Conservation (phyloP, 2,888 invertebrate species). For the Gymnosoma rotundatum region DNA sequence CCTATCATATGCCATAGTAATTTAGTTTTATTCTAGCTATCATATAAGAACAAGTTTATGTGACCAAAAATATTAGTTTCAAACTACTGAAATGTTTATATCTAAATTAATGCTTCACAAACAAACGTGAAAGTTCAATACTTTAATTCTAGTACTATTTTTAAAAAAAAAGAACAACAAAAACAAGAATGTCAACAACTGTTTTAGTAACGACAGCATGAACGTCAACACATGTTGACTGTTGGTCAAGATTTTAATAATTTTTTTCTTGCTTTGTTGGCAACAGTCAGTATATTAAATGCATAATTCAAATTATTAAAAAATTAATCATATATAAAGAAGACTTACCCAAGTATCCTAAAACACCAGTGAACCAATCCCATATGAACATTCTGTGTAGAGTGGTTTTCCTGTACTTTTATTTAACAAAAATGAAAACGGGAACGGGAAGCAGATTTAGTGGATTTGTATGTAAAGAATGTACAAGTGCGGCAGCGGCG, state of each 20-base stretch:
- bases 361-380: conserved; percentile 97
- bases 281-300: conserved; percentile 69
- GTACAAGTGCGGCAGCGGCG: conserved; percentile 62
- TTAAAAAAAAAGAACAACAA: no score
- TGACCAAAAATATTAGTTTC: no score
- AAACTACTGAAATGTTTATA: no score
- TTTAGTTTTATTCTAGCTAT: no score
- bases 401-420: conserved; percentile 55
- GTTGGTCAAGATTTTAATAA: background rate
- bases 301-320: conserved; percentile 30
- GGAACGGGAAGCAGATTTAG: conserved; percentile 41
- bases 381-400: conserved; percentile 91
- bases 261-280: conserved; percentile 76
- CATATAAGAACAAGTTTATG: no score
- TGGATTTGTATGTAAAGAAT: conserved; percentile 46
- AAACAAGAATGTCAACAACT: background rate
- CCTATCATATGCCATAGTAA: no score
- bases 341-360: conserved; percentile 94
- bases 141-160: no score
- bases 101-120: no score
- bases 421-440: conserved; percentile 33
- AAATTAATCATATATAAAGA: background rate
- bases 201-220: conserved; percentile 3
- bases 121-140: no score
- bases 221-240: conserved; percentile 37